Evolutionary conservation across 92 coral and sea anemone species (phyloP), one percentile per base, ranked within the genome.

Genomic region (Porites cylindrica): DNA sequence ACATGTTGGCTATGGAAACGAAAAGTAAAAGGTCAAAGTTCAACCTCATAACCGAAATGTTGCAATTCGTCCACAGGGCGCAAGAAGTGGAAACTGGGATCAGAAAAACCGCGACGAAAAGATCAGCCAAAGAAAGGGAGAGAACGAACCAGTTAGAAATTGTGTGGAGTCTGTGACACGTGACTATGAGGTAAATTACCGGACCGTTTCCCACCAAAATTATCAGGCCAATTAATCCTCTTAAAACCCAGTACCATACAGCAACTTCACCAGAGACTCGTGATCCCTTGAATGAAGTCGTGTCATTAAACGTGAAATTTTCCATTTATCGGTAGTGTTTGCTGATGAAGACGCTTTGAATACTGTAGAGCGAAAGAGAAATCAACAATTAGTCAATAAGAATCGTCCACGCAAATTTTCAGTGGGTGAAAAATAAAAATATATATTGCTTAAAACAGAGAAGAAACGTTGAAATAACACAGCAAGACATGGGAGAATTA

Each of bases 1-100:
- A 83, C 87, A 83, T 83, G 73, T 83, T 83, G 61, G 63, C 87
- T 1, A 83, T 51, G 72, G 87, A 83, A 51, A 83, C 87, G 72
- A 62, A 74, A 14, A 83, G 69, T 53, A 83, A 52, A 66, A 83
- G 73, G 18, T 83, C 87, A 61, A 83, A 73, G 23, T 70, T 47
- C 53, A 61, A 54, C 10, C 23, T 43, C 79, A 83, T 23, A 24
- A 83, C 80, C 26, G 63, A 75, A 1, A 73, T 14, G 64, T 73
- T 83, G 38, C 80, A 83, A 43, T 51, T 65, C 21, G 61, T 72
- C 80, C 72, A 83, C 7, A 83, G 81, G 20, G 63, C 87, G 53
- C 87, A 83, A 0, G 87, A 62, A 7, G 87, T 73, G 14, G 80
- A 83, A 5, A 83, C 73, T 2, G 87, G 87, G 12, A 74, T 83